phyloP scores from a whole-genome alignment of 2,113 vertebrate genomes.

The Megalops atlanticus region DNA sequence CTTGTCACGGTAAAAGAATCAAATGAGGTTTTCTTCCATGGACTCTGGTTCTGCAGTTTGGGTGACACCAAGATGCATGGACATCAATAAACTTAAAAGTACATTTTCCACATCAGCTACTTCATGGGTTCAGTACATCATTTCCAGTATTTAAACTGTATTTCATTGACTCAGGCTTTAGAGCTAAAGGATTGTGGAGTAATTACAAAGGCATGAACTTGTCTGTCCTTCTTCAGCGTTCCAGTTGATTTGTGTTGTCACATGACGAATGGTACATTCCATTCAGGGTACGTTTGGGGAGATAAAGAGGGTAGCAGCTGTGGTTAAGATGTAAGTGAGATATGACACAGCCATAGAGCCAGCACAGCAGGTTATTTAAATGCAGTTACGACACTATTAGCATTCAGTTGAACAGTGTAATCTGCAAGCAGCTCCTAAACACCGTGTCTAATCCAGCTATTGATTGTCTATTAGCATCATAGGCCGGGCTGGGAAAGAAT shows the following conservation, averaged over 20 bases:
- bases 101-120: too few relatives aligned
- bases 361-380: conserved; percentile 25
- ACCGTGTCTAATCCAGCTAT: neutral
- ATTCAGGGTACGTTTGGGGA: neutral
- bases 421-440: conserved; percentile 23
- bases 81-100: too few relatives aligned
- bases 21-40: too few relatives aligned
- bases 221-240: neutral
- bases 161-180: too few relatives aligned
- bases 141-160: too few relatives aligned
- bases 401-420: conserved; percentile 30
- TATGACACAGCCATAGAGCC: neutral
- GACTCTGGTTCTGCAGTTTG: too few relatives aligned
- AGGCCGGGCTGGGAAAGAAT: neutral
- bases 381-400: conserved; percentile 32
- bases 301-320: neutral
- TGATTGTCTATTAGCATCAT: neutral
- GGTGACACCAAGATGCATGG: too few relatives aligned
- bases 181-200: too few relatives aligned
- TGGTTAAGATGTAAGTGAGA: neutral
- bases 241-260: neutral
- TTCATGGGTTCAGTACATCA: too few relatives aligned
- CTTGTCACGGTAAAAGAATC: too few relatives aligned
- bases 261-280: neutral
- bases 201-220: too few relatives aligned